Conservation (phyloP, 37 sponge, comb jelly and placozoan genomes). For the Axinella damicornis region DNA sequence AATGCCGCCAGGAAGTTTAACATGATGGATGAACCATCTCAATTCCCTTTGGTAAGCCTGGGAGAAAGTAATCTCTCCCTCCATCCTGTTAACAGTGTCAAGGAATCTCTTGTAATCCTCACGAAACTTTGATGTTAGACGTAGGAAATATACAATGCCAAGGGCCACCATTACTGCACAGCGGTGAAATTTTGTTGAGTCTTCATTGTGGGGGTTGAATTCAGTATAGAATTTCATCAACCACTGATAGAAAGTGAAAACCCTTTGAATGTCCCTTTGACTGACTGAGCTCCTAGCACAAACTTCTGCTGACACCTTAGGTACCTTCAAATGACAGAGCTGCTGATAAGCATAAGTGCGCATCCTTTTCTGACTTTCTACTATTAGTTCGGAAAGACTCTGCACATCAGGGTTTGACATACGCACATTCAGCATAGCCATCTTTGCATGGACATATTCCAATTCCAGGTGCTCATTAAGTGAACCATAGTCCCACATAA, state of each 20-base stretch:
- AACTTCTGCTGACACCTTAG: background rate
- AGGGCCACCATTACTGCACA: slow-evolving; percentile 54
- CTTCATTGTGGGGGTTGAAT: background rate
- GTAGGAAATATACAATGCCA: slow-evolving; percentile 73
- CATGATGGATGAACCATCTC: slow-evolving; percentile 15
- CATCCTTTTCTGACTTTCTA: background rate
- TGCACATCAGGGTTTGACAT: background rate
- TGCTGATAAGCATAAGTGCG: slow-evolving; percentile 40
- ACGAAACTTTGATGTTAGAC: slow-evolving; percentile 49
- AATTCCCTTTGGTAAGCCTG: slow-evolving; percentile 27
- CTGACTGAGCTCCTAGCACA: slow-evolving; percentile 76
- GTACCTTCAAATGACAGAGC: slow-evolving; percentile 7
- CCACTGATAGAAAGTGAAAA: slow-evolving; percentile 52
- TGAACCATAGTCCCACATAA: slow-evolving; percentile 75
- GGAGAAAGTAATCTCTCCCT: background rate
- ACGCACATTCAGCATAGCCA: slow-evolving; percentile 9
- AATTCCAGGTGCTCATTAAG: slow-evolving; percentile 54
- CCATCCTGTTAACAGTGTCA: background rate
- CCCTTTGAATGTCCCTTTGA: slow-evolving; percentile 78
- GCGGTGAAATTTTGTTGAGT: background rate
- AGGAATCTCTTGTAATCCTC: slow-evolving; percentile 6
- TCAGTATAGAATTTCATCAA: slow-evolving; percentile 3
- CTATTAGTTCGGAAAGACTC: background rate
- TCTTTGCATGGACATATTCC: slow-evolving; percentile 57
- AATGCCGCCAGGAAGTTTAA: slow-evolving; percentile 62